A percentile compares a stretch with the other conserved stretches of the same genome.
Conservation (phyloP, 2,888 invertebrate species). For the Apoda limacodes region DNA sequence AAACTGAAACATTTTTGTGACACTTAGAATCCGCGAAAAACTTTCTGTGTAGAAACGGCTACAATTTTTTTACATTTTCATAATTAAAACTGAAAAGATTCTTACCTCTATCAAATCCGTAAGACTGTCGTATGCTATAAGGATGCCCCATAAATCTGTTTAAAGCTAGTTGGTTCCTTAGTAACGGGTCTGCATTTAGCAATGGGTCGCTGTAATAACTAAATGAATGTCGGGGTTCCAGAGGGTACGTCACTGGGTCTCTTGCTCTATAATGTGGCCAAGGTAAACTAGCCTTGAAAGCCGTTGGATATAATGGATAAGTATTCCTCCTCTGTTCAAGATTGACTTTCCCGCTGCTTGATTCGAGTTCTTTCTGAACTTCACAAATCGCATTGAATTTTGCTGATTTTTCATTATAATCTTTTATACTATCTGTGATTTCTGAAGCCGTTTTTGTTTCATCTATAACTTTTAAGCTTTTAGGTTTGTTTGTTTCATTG, state of each 20-base stretch:
- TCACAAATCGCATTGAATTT: conserved; percentile 32
- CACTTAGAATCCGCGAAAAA: too few relatives aligned
- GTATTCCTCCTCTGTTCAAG: conserved; percentile 46
- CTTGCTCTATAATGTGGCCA: conserved; percentile 43
- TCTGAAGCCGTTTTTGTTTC: conserved; percentile 7
- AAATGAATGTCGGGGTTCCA: conserved; percentile 31
- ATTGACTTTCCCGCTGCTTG: conserved; percentile 27
- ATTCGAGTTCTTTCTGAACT: conserved; percentile 34
- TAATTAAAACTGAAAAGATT: conserved; percentile 12
- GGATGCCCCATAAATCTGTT: conserved; percentile 42
- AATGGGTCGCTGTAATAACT: conserved; percentile 47
- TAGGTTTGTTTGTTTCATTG: background rate
- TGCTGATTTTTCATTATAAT: conserved; percentile 20
- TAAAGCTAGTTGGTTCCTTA: conserved; percentile 43
- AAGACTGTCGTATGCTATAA: conserved; percentile 41
- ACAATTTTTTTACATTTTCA: conserved; percentile 4
- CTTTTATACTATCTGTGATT: conserved; percentile 1
- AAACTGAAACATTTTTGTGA: too few relatives aligned
- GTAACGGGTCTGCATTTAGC: conserved; percentile 40
- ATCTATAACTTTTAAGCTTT: conserved; percentile 6
- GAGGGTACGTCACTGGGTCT: conserved; percentile 24
- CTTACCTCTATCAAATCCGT: conserved; percentile 54
- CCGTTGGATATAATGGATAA: conserved; percentile 47
- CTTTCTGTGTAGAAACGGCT: too few relatives aligned
- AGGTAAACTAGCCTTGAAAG: conserved; percentile 38